Evolutionary conservation across 2,888 invertebrate genomes (phyloP).

Genomic region (Magallana nippona): DNA sequence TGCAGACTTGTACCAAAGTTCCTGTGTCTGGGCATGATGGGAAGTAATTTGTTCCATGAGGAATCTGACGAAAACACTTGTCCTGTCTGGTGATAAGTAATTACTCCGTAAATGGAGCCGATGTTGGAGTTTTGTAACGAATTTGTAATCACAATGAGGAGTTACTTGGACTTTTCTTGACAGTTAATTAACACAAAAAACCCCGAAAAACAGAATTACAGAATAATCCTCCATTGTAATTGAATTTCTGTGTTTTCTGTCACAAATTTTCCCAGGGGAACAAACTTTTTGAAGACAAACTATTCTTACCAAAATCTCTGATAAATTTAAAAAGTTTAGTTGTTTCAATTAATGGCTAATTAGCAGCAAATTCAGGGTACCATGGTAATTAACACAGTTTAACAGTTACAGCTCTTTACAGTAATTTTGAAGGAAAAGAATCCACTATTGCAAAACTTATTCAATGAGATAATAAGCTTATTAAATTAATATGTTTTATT

Average conservation of each 20-base stretch:
- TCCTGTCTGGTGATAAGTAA: not conserved
- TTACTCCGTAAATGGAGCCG: not conserved
- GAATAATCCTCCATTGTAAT: not conserved
- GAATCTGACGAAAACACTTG: constrained; percentile 10
- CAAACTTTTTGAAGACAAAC: no score
- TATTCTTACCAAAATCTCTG: no score
- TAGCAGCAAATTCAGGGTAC: no score
- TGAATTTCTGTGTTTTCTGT: not conserved
- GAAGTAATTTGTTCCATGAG: not conserved
- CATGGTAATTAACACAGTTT: no score
- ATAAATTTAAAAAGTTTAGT: no score
- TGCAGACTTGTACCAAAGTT: not conserved
- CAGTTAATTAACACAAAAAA: constrained; percentile 5
- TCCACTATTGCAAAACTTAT: no score
- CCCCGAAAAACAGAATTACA: not conserved
- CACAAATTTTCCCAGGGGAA: no score
- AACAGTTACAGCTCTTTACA: no score
- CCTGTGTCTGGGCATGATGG: not conserved
- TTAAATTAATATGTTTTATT: no score
- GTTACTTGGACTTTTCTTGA: not conserved
- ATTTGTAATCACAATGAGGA: not conserved
- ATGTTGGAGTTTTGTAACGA: not conserved
- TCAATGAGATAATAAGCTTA: no score
- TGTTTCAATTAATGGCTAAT: no score
- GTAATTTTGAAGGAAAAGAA: no score